These are phyloP conservation scores for Anticlea derivata DNA, from an alignment of 2,888 invertebrate species.

Conservation along the genomic window DNA sequence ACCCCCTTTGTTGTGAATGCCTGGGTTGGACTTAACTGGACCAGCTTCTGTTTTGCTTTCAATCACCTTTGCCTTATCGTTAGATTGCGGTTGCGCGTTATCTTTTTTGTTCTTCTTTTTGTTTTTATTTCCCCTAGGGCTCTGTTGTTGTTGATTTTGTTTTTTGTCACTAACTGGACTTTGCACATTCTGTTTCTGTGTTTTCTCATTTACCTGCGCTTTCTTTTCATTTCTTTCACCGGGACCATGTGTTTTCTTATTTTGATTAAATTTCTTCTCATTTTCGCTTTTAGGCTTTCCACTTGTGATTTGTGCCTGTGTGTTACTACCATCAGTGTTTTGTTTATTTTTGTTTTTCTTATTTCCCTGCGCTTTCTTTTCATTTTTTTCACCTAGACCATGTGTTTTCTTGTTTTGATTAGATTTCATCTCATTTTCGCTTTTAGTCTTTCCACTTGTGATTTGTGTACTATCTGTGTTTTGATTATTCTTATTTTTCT, in stretches of 20 bases:
- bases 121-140: constrained; percentile 39
- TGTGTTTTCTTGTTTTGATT: too few species aligned
- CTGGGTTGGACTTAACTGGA: constrained; percentile 16
- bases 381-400: too few species aligned
- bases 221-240: constrained; percentile 15
- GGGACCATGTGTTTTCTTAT: constrained; percentile 11
- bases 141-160: constrained; percentile 27
- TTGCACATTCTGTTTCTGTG: constrained; percentile 16
- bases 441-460: too few species aligned
- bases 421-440: too few species aligned
- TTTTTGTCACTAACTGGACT: constrained; percentile 10
- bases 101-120: constrained; percentile 46
- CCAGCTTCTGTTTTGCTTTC: constrained; percentile 25
- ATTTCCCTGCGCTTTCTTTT: constrained; percentile 51
- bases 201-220: constrained; percentile 1
- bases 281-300: constrained; percentile 10
- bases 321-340: constrained; percentile 24
- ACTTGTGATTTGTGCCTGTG: constrained; percentile 14
- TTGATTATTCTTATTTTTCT: constrained; percentile 46
- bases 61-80: constrained; percentile 15
- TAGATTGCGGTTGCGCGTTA: constrained; percentile 32
- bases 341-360: constrained; percentile 48
- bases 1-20: constrained; percentile 35
- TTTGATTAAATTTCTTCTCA: background rate
- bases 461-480: constrained; percentile 29